Base-by-base conservation (phyloP, 2,113 vertebrate genomes). In the Clupea harengus region DNA sequence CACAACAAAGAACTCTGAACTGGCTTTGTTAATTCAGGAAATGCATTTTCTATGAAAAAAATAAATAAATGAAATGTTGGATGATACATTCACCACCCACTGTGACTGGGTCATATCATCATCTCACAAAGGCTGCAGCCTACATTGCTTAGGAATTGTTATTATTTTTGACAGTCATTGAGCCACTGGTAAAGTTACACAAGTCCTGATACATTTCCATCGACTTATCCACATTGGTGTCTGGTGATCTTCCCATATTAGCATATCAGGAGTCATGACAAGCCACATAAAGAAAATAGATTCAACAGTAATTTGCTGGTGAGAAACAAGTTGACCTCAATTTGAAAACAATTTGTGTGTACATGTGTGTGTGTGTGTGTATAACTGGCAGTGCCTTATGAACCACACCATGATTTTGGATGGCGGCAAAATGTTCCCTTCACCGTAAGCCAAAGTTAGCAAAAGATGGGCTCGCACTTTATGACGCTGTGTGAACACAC, bases 121-220 rank as follows among this genome's bases (percentile, higher is more conserved):
- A 25, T 28, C n/a, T 67, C 39, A 39, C 39, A 39, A 39, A 39
- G 60, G 60, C 67, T 75, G 25, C 7, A 32, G 28, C 28, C 28
- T 44, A 78, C 32, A 78, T 78, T 39, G 32, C 25, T 78, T 39
- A 39, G 39, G 17, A 78, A 78, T 78, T 72, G 32, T 9, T 11
- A 72, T 72, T 39, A 32, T 75, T 4, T 39, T 78, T 78, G 25
- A 78, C 72, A 78, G 72, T 78, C 72, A 78, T 78, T 78, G 72
- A 78, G 72, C 72, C 72, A 78, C 28, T 39, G 10, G 32, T 15
- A 78, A 39, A 57, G 0, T 17, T 78, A 15, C 72, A 78, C 28
- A 78, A 39, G 72, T 78, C 72, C 72, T 78, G 72, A 39, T 32
- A 13, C 25, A 72, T 32, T 78, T 17, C 4, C 11, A 39, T 78